Base-by-base conservation (phyloP, 1,140 invertebrate species). In the Leptinotarsa undecemlineata region DNA sequence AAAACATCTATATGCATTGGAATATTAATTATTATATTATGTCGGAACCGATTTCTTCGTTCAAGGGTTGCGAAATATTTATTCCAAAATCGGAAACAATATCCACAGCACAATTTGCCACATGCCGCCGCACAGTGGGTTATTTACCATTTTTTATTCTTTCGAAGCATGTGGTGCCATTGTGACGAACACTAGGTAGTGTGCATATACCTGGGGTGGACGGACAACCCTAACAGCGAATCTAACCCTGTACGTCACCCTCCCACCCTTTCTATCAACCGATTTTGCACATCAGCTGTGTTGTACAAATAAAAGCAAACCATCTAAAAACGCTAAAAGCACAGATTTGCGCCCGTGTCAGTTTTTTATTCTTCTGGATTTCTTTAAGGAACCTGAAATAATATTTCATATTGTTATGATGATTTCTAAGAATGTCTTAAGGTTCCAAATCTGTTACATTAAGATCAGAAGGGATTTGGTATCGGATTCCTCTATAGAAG, bases 91-190 rank as follows among this genome's bases (percentile, higher is more conserved):
- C 51, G 51, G 51, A 57, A 57, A 57, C 51, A 57, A 57, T 57
- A 57, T 26, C 48, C 48, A 13, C 51, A 42, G 15, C 5, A 15
- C 51, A 57, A 73, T 72, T 74, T 72, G 79, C 68, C 77, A 76
- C 79, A 80, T 78, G 79, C 78, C 75, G 74, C 74, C 75, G 74
- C 76, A 69, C 26, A 23, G 75, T 68, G 79, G 73, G 75, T 80
- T 78, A 80, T 81, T 80, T 81, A 80, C 80, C 75, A 79, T 80
- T 80, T 81, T 81, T 81, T 75, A 74, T 78, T 60, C 61, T 78
- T 79, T 81, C 71, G 78, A 80, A 81, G 79, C 80, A 79, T 81
- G 79, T 78, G 79, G 73, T 78, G 77, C 79, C 71, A 81, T 81
- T 81, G 80, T 81, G 75, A 69, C 72, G 71, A 76, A 79, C 79